phyloP scores from a whole-genome alignment of 2,113 vertebrate species.

The Prochilodus magdalenae region DNA sequence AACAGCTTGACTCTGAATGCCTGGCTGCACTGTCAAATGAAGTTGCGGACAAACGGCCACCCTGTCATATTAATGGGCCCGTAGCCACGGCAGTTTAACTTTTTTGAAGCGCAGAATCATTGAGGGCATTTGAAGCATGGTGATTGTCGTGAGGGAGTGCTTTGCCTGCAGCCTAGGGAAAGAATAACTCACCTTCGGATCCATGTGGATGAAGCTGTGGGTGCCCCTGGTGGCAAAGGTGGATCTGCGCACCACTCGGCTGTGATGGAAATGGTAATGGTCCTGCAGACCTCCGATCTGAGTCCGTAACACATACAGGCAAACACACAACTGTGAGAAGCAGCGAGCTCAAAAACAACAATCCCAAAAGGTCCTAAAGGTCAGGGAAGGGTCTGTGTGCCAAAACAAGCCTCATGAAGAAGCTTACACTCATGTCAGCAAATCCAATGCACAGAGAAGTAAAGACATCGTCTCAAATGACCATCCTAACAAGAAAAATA shows the following conservation, averaged over 20 bases:
- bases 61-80: conserved; percentile 45
- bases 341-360: background rate
- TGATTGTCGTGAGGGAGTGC: background rate
- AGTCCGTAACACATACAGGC: conserved; percentile 53
- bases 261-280: conserved; percentile 93
- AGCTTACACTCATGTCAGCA: background rate
- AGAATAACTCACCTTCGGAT: conserved; percentile 83
- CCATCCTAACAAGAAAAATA: background rate
- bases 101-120: background rate
- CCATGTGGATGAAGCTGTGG: conserved; percentile 90
- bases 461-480: background rate
- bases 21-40: conserved; percentile 50
- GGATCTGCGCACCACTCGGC: conserved; percentile 87
- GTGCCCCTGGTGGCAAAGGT: conserved; percentile 79
- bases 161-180: background rate
- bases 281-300: conserved; percentile 89
- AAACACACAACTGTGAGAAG: conserved; percentile 32
- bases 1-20: conserved; percentile 58
- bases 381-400: too few species aligned
- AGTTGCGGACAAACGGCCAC: conserved; percentile 43
- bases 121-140: background rate
- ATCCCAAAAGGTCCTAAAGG: too few species aligned
- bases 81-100: background rate
- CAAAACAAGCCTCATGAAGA: background rate
- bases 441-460: background rate